phyloP scores from a whole-genome alignment of 1,140 invertebrate species.

The Philopotamus ludificatus region DNA sequence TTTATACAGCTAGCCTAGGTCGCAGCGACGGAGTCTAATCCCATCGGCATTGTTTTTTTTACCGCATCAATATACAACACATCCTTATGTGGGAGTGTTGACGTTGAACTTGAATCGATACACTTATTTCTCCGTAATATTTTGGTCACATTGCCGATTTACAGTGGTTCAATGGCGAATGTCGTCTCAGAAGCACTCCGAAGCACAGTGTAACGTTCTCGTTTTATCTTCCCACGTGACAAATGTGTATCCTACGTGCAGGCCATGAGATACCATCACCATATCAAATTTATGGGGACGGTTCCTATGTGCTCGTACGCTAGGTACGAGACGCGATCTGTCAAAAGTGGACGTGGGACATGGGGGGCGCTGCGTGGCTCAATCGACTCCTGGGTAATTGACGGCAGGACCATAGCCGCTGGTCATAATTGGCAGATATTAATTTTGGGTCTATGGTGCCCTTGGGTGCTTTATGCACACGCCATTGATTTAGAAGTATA shows the following conservation, averaged over 20 bases:
- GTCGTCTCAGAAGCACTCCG: background rate
- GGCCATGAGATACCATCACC: background rate
- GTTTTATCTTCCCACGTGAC: slow-evolving; percentile 1
- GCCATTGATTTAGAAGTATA: no score
- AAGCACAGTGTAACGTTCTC: background rate
- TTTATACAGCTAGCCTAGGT: no score
- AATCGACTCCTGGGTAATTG: slow-evolving; percentile 1
- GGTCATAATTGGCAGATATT: slow-evolving; percentile 2
- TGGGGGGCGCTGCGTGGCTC: background rate
- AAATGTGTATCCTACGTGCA: slow-evolving; percentile 5
- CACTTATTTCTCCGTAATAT: no score
- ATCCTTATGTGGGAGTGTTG: no score
- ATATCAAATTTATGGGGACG: slow-evolving; percentile 1
- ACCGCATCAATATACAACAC: no score
- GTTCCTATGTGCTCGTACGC: background rate
- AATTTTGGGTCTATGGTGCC: no score
- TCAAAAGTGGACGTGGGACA: background rate
- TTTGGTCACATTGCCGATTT: no score
- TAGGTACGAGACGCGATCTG: background rate
- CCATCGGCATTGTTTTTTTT: no score
- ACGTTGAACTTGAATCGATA: no score
- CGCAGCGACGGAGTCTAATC: no score
- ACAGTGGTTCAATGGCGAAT: background rate
- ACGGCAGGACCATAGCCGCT: background rate
- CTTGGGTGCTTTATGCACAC: no score